Conservation (phyloP, 2,888 invertebrate species). For the Pristionchus fissidentatus region DNA sequence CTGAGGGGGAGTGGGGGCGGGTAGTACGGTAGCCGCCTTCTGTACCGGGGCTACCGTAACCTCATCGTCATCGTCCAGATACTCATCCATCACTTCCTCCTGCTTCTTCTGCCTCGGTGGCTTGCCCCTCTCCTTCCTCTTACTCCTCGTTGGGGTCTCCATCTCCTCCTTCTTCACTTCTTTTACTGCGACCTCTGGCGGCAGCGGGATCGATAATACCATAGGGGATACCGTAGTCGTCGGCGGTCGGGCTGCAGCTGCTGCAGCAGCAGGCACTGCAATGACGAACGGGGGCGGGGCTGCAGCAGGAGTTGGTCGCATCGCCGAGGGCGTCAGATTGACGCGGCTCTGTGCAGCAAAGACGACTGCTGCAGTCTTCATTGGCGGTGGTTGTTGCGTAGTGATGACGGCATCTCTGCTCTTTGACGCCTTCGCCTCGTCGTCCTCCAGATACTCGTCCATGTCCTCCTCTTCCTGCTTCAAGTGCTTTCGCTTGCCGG, state of each 20-base stretch:
- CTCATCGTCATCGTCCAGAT: conserved; percentile 25
- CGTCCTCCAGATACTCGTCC: background rate
- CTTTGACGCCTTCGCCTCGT: background rate
- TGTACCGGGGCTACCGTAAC: background rate
- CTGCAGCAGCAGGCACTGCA: too few species aligned
- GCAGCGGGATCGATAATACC: background rate
- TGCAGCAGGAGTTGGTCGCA: too few species aligned
- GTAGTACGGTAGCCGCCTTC: background rate
- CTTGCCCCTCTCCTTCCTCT: conserved; percentile 19
- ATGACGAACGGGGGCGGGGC: too few species aligned
- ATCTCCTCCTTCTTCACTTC: background rate
- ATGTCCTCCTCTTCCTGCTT: background rate
- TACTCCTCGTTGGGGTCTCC: background rate
- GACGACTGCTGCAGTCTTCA: background rate
- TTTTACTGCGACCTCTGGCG: background rate
- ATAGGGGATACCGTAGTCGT: background rate
- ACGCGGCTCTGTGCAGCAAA: background rate
- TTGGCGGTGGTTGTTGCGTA: background rate
- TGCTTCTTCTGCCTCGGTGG: background rate
- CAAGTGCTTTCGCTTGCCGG: too few species aligned
- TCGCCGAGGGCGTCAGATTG: background rate
- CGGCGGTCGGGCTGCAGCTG: background rate
- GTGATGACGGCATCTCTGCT: background rate
- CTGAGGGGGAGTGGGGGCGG: background rate
- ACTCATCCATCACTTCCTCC: conserved; percentile 38